phyloP scores from a whole-genome alignment of 1,140 invertebrate species.

The Bombus picipes region DNA sequence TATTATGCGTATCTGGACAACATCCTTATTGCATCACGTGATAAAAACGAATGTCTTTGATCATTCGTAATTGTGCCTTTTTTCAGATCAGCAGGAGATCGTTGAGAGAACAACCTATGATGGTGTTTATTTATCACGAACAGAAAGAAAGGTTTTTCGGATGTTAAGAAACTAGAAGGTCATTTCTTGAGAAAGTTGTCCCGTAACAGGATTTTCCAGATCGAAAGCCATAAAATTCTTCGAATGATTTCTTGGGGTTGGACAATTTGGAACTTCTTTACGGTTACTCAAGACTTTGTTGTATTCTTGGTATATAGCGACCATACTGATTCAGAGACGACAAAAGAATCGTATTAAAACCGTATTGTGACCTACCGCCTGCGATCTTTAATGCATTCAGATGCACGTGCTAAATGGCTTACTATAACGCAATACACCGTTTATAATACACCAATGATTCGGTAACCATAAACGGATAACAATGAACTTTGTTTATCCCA shows the following conservation, averaged over 20 bases:
- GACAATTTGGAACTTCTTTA: not conserved
- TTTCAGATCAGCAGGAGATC: not conserved
- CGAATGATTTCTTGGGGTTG: not conserved
- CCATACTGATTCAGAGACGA: slow-evolving; percentile 3
- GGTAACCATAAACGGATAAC: not conserved
- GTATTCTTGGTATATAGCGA: not conserved
- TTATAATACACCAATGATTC: slow-evolving; percentile 10
- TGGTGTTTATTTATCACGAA: not conserved
- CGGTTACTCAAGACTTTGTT: no score
- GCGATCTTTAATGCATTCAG: slow-evolving; percentile 1
- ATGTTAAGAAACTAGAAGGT: not conserved
- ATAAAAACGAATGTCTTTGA: not conserved
- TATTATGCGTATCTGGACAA: slow-evolving; percentile 3
- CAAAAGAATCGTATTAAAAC: slow-evolving; percentile 4
- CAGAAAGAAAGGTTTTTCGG: not conserved
- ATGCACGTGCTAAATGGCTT: slow-evolving; percentile 11
- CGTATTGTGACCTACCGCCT: not conserved
- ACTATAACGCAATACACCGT: not conserved
- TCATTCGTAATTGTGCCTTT: not conserved
- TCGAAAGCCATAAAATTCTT: slow-evolving; percentile 12
- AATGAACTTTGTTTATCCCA: not conserved
- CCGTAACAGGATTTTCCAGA: slow-evolving; percentile 11
- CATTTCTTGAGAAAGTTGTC: slow-evolving; percentile 19
- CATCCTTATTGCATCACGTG: slow-evolving; percentile 11
- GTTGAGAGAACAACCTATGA: no score